A percentile compares a stretch with the other conserved stretches of the same genome.
These are phyloP conservation scores for Sus scrofa DNA, from an alignment of 2,113 vertebrate genomes.

Conservation along the genomic window DNA sequence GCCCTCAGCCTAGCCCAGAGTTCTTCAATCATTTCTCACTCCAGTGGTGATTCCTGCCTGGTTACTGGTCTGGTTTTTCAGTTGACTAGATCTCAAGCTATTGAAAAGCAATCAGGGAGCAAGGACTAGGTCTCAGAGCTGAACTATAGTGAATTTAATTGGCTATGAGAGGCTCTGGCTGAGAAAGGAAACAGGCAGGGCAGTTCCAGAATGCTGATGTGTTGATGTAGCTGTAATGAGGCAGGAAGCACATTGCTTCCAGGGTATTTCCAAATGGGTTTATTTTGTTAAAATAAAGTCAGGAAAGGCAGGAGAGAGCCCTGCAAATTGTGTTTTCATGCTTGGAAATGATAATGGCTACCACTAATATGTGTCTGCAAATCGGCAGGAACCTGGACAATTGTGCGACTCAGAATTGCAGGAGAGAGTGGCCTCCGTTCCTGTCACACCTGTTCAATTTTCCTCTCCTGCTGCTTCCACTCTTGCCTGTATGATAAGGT, in stretches of 20 bases:
- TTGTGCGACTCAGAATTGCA: neutral
- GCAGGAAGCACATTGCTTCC: constrained; percentile 70
- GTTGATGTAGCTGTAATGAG: constrained; percentile 82
- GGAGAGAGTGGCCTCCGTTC: neutral
- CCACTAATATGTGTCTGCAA: neutral
- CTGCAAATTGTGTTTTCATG: constrained; percentile 50
- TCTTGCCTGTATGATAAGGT: neutral
- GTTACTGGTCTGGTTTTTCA: constrained; percentile 83
- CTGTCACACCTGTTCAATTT: neutral
- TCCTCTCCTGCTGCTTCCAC: neutral
- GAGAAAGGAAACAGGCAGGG: constrained; percentile 18
- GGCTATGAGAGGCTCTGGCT: constrained; percentile 73
- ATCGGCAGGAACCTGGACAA: neutral
- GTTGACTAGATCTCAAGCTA: constrained; percentile 83
- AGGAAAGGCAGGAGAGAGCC: constrained; percentile 51
- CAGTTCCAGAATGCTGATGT: constrained; percentile 76
- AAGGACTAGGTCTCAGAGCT: constrained; percentile 78
- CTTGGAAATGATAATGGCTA: neutral
- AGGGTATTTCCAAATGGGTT: constrained; percentile 65
- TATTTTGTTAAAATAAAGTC: constrained; percentile 73
- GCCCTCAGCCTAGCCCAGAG: neutral
- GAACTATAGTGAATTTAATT: constrained; percentile 81
- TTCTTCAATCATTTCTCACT: constrained; percentile 61
- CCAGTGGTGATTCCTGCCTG: constrained; percentile 56
- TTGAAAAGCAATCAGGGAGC: constrained; percentile 81